phyloP scores from a whole-genome alignment of 2,797 vertebrate species.

The Oryzias dopingdopingensis region DNA sequence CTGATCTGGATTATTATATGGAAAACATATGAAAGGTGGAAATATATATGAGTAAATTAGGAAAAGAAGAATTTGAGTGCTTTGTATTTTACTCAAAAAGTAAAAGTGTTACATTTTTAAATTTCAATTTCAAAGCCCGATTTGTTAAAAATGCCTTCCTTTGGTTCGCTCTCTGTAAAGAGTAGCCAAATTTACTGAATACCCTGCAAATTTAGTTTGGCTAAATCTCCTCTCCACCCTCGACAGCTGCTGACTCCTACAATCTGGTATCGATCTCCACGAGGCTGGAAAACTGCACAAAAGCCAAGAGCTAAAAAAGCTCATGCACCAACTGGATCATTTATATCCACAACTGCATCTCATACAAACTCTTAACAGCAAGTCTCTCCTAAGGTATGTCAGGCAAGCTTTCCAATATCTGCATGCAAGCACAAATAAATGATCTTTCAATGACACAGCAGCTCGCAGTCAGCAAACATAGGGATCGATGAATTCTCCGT shows the following conservation, averaged over 20 bases:
- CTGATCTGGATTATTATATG: too few species aligned
- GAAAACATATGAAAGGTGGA: too few species aligned
- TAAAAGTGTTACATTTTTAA: too few species aligned
- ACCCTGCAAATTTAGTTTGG: constrained; percentile 25
- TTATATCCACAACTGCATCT: constrained; percentile 1
- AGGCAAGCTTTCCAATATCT: constrained; percentile 3
- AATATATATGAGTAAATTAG: too few species aligned
- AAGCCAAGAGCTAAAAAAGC: constrained; percentile 27
- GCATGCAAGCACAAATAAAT: constrained; percentile 3
- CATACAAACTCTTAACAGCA: too few species aligned
- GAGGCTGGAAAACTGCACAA: constrained; percentile 40
- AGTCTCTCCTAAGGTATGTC: background rate
- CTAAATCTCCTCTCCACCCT: constrained; percentile 41
- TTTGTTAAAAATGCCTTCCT: too few species aligned
- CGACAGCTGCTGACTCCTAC: constrained; percentile 45
- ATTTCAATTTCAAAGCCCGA: too few species aligned
- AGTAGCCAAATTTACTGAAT: constrained; percentile 25
- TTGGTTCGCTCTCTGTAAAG: too few species aligned
- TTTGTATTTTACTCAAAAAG: too few species aligned
- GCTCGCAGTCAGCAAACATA: constrained; percentile 19
- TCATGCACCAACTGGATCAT: background rate
- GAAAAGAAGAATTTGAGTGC: too few species aligned
- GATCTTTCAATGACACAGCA: constrained; percentile 15
- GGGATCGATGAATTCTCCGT: constrained; percentile 43
- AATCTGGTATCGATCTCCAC: constrained; percentile 48